Conservation (phyloP, 2,113 vertebrate genomes). For the Actinemys pallida region DNA sequence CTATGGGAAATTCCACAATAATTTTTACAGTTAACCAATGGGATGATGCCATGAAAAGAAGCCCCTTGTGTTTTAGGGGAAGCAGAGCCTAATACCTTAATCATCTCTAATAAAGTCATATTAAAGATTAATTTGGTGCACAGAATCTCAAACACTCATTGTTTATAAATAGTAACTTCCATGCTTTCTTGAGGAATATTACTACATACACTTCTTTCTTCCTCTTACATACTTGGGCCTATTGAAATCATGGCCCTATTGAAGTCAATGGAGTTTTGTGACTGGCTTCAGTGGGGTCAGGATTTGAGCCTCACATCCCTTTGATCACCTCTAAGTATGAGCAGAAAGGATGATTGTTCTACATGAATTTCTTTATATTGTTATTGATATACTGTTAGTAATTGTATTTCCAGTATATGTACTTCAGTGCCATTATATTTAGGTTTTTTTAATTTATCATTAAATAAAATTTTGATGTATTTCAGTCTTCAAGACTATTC, state of each 20-base stretch:
- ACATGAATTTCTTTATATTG: background rate
- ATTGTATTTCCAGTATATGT: background rate
- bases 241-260: background rate
- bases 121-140: background rate
- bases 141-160: background rate
- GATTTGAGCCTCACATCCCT: background rate
- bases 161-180: background rate
- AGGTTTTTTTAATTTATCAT: background rate
- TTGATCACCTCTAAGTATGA: background rate
- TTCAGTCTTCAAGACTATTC: background rate
- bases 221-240: background rate
- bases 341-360: background rate
- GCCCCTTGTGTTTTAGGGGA: background rate
- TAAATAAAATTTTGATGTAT: background rate
- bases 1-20: background rate
- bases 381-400: background rate
- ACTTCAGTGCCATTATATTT: background rate
- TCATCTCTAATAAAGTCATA: no score
- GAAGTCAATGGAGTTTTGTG: background rate
- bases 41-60: background rate
- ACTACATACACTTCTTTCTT: background rate
- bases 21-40: background rate
- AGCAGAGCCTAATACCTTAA: no score
- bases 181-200: background rate
- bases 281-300: background rate